Evolutionary conservation across 2,888 invertebrate species (phyloP).

Genomic region (Allophyes oxyacanthae): DNA sequence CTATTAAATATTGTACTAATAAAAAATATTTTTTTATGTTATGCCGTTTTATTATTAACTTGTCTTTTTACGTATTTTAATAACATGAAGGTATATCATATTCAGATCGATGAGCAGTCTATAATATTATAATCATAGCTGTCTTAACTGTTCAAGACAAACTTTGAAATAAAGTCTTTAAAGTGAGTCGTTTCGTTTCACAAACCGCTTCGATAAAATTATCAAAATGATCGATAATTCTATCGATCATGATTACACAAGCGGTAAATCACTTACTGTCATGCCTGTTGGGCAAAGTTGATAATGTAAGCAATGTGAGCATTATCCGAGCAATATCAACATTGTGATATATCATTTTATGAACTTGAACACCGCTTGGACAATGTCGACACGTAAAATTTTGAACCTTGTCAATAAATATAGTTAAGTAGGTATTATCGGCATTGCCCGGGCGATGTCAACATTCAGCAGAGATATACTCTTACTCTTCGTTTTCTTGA

Average conservation of each 20-base stretch:
- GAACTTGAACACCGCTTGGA: constrained; percentile 1
- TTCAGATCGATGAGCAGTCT: constrained; percentile 52
- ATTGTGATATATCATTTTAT: constrained; percentile 14
- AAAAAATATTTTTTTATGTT: not conserved
- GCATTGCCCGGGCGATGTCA: constrained; percentile 14
- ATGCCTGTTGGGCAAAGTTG: constrained; percentile 11
- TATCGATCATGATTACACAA: constrained; percentile 32
- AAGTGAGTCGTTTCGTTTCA: constrained; percentile 36
- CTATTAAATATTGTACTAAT: too few relatives aligned
- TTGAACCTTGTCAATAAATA: constrained; percentile 38
- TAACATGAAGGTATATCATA: constrained; percentile 13
- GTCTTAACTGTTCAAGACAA: constrained; percentile 20
- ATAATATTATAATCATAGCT: constrained; percentile 22
- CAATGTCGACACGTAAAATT: constrained; percentile 27
- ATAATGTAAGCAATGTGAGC: constrained; percentile 14
- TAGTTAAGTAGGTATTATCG: constrained; percentile 22
- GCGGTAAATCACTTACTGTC: constrained; percentile 13
- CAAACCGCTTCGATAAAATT: constrained; percentile 25
- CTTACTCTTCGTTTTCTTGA: not conserved
- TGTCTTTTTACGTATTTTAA: constrained; percentile 17
- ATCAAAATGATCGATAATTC: constrained; percentile 33
- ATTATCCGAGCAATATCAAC: constrained; percentile 11
- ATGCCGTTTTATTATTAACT: not conserved
- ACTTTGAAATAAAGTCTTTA: constrained; percentile 11
- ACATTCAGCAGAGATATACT: constrained; percentile 12